Percentiles rank a stretch among this genome's conserved stretches.
Evolutionary conservation across 2,888 invertebrate species (phyloP).

Genomic region (Hirtodrosophila histrioides): DNA sequence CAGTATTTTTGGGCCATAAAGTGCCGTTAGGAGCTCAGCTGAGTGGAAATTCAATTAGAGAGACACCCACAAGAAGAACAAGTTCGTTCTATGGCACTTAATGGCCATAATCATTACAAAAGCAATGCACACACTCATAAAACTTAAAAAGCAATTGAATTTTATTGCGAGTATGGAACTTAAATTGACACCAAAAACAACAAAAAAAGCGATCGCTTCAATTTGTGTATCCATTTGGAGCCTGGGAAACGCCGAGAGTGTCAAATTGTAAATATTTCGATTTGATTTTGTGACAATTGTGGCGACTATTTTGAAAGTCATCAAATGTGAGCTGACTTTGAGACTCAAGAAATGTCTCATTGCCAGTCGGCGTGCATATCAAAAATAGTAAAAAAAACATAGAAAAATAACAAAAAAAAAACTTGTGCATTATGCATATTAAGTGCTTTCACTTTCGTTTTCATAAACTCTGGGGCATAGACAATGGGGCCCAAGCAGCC

Average conservation of each 20-base stretch:
- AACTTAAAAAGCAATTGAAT: slow-evolving; percentile 72
- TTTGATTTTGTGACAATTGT: slow-evolving; percentile 45
- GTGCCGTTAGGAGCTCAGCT: slow-evolving; percentile 60
- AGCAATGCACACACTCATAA: slow-evolving; percentile 27
- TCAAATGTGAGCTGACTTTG: slow-evolving; percentile 17
- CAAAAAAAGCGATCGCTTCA: slow-evolving; percentile 27
- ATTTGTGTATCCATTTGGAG: slow-evolving; percentile 44
- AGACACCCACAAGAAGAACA: slow-evolving; percentile 66
- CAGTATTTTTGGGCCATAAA: slow-evolving; percentile 34
- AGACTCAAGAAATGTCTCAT: slow-evolving; percentile 30
- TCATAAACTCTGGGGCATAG: slow-evolving; percentile 7
- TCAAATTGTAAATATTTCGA: slow-evolving; percentile 42
- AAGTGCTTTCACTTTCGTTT: slow-evolving; percentile 80
- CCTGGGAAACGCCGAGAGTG: slow-evolving; percentile 52
- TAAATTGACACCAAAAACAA: slow-evolving; percentile 61
- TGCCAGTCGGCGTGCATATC: slow-evolving; percentile 27
- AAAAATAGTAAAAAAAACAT: slow-evolving; percentile 12
- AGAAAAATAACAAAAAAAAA: slow-evolving; percentile 16
- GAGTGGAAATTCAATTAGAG: slow-evolving; percentile 77
- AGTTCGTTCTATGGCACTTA: slow-evolving; percentile 47
- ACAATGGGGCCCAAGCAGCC: too few relatives aligned
- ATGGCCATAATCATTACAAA: slow-evolving; percentile 61
- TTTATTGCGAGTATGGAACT: slow-evolving; percentile 65
- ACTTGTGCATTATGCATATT: slow-evolving; percentile 74
- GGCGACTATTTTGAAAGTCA: slow-evolving; percentile 53